phyloP scores from a whole-genome alignment of 2,113 vertebrate genomes.

The Ciconia maguari region DNA sequence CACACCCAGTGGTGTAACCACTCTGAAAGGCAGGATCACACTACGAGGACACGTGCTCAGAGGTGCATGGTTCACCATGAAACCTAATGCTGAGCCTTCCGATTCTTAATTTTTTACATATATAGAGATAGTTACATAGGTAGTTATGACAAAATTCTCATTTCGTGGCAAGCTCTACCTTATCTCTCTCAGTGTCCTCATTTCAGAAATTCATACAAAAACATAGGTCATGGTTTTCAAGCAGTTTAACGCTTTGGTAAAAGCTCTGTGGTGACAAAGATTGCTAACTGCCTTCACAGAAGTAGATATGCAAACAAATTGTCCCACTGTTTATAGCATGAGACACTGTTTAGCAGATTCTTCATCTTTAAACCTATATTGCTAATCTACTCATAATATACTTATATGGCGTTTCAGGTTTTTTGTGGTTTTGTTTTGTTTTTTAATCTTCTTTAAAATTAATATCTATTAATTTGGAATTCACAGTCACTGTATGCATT shows the following conservation, averaged over 20 bases:
- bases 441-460: neutral
- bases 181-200: neutral
- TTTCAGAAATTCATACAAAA: neutral
- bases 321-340: neutral
- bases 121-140: neutral
- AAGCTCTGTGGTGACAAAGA: neutral
- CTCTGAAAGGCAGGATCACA: neutral
- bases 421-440: neutral
- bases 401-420: neutral
- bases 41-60: accelerated
- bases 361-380: neutral
- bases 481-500: neutral
- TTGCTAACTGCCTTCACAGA: neutral
- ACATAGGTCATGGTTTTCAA: neutral
- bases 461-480: slow-evolving; percentile 31
- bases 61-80: neutral
- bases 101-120: neutral
- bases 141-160: neutral
- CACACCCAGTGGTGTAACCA: neutral
- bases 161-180: neutral
- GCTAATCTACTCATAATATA: neutral
- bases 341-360: neutral
- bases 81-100: neutral
- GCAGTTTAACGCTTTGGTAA: neutral
- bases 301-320: neutral